Percentiles rank a stretch among this genome's conserved stretches.
Conservation (phyloP, 2,888 invertebrate species). For the Sarcophaga caerulescens region DNA sequence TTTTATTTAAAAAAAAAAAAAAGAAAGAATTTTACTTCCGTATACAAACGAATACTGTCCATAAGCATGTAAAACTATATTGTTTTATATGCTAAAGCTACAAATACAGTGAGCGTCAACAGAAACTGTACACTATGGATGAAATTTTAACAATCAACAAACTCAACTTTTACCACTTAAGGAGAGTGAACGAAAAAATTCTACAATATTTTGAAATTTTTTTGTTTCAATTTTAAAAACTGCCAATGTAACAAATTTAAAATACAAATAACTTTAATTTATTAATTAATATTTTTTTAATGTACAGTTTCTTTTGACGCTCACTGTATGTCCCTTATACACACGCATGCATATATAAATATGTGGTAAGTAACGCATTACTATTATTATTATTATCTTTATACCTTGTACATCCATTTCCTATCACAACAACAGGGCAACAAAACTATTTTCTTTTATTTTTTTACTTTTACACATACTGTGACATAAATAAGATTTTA, state of each 20-base stretch:
- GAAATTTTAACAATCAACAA: no score
- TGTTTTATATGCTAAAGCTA: background rate
- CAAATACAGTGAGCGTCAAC: no score
- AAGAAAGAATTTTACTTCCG: background rate
- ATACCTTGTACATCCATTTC: conserved; percentile 23
- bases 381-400: conserved; percentile 5
- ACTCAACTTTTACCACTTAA: no score
- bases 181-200: no score
- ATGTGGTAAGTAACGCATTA: conserved; percentile 33
- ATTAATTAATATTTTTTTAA: no score
- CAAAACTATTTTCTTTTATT: background rate
- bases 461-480: conserved; percentile 14
- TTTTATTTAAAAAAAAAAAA: background rate
- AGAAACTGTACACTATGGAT: no score
- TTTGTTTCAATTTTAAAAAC: no score
- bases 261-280: no score
- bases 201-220: no score
- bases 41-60: background rate
- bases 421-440: conserved; percentile 20
- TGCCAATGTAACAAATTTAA: no score
- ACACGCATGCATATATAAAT: background rate
- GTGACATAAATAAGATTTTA: conserved; percentile 56
- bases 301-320: no score
- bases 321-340: background rate
- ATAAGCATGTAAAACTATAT: background rate